Percentiles rank a stretch among this genome's conserved stretches.
These are phyloP conservation scores for Palythoa caribaeorum DNA, from an alignment of 92 coral and sea anemone genomes.

Conservation along the genomic window DNA sequence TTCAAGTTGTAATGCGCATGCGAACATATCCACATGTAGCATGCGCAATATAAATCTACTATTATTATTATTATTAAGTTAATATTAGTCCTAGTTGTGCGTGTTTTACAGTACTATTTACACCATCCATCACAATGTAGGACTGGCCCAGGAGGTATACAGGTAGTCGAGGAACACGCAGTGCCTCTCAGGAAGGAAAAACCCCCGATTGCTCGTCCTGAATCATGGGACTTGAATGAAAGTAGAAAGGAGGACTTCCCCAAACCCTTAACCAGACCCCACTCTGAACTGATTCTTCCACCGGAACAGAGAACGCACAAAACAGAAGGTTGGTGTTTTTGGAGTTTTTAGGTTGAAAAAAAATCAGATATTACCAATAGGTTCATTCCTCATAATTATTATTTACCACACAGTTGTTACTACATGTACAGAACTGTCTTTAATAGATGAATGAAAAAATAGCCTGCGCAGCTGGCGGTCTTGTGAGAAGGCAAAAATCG, in stretches of 20 bases:
- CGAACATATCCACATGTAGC: too few relatives aligned
- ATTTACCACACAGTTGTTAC: too few relatives aligned
- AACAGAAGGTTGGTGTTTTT: conserved; percentile 28
- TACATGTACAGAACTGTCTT: too few relatives aligned
- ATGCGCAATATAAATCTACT: too few relatives aligned
- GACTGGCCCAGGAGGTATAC: conserved; percentile 47
- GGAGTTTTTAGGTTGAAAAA: background rate
- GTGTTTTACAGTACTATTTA: background rate
- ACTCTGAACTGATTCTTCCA: conserved; percentile 41
- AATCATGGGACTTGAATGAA: conserved; percentile 28
- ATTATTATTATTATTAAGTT: too few relatives aligned
- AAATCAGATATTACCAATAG: background rate
- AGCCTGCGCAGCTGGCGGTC: too few relatives aligned
- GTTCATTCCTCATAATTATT: too few relatives aligned
- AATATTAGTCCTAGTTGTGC: too few relatives aligned
- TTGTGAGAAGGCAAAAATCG: too few relatives aligned
- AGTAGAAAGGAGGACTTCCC: conserved; percentile 36
- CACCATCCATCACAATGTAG: background rate
- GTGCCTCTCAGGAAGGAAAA: conserved; percentile 26
- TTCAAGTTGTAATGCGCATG: too few relatives aligned
- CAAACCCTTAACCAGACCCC: conserved; percentile 34
- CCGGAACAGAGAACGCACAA: conserved; percentile 40
- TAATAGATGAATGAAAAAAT: too few relatives aligned
- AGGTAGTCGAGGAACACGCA: conserved; percentile 22
- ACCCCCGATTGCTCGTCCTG: conserved; percentile 46